phyloP scores from a whole-genome alignment of 2,797 vertebrate species.

The Sphaeramia orbicularis region DNA sequence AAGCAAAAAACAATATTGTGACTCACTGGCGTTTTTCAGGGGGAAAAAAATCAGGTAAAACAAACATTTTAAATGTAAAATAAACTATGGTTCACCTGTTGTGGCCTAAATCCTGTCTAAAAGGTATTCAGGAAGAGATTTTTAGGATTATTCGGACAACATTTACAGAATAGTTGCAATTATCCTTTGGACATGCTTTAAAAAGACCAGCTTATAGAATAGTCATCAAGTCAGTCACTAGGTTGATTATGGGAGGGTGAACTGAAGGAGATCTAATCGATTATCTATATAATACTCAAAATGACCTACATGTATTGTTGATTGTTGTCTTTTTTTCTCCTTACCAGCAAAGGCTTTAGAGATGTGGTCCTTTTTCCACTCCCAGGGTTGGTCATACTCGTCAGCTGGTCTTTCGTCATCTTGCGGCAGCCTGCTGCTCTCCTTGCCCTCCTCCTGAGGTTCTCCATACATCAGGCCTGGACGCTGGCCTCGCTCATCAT shows the following conservation, averaged over 20 bases:
- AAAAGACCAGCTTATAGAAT: not conserved
- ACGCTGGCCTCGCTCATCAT: conserved; percentile 80
- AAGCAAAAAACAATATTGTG: not conserved
- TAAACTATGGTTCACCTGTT: not conserved
- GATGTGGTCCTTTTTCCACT: conserved; percentile 97
- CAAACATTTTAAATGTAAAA: not conserved
- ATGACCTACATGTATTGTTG: not conserved
- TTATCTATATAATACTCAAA: not conserved
- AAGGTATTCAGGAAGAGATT: not conserved
- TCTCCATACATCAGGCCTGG: conserved; percentile 57
- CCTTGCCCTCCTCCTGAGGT: conserved; percentile 73
- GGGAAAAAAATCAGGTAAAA: not conserved
- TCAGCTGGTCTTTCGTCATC: conserved; percentile 93
- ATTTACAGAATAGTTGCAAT: conserved; percentile 3
- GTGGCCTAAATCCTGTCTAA: not conserved
- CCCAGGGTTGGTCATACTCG: conserved; percentile 97
- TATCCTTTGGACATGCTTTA: conserved; percentile 1
- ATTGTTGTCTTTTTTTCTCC: not conserved
- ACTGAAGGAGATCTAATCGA: not conserved
- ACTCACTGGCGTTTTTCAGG: not conserved
- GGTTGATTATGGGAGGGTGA: not conserved
- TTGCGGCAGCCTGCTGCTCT: conserved; percentile 89
- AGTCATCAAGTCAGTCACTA: not conserved
- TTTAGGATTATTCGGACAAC: not conserved
- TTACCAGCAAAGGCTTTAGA: conserved; percentile 94